phyloP scores from a whole-genome alignment of 2,113 vertebrate genomes.

The Sorex fumeus region DNA sequence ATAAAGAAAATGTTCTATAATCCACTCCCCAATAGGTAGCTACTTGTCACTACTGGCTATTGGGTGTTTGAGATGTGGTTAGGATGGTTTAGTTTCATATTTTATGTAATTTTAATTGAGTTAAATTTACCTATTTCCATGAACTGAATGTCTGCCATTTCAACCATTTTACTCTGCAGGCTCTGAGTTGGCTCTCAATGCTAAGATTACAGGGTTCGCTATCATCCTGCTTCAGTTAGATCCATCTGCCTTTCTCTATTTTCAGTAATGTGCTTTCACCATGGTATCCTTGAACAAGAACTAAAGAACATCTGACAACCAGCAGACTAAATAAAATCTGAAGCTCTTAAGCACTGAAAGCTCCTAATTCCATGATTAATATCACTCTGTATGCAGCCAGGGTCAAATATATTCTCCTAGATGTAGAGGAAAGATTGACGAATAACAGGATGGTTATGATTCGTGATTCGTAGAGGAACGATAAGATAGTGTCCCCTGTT shows the following conservation, averaged over 20 bases:
- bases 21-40: rapidly evolving
- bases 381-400: background rate
- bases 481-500: background rate
- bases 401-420: background rate
- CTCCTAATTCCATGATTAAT: background rate
- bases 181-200: background rate
- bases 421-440: background rate
- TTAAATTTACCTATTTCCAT: background rate
- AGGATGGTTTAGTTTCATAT: background rate
- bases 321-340: background rate
- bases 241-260: background rate
- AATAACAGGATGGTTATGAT: no score
- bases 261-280: background rate
- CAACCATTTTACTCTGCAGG: background rate
- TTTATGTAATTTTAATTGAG: constrained; percentile 30
- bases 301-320: constrained; percentile 1
- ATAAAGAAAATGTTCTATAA: background rate
- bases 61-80: background rate
- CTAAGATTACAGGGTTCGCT: background rate
- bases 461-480: background rate
- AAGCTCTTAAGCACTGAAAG: background rate
- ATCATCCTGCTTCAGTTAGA: background rate
- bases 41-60: background rate
- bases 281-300: background rate
- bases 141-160: background rate